Base-by-base conservation (phyloP, 2,888 invertebrate genomes). In the Tridacna gigas region DNA sequence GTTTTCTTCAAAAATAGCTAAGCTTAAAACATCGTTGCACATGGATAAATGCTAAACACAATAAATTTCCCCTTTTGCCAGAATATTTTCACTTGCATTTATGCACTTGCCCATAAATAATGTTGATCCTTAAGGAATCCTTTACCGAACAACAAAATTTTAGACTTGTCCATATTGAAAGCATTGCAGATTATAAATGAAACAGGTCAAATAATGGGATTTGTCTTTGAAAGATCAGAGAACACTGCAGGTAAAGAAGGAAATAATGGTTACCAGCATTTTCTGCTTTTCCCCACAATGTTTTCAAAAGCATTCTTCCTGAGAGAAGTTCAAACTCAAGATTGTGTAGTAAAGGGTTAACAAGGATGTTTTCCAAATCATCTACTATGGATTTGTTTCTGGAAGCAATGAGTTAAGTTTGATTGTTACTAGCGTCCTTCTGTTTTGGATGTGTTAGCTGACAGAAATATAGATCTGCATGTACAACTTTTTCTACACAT, bases 401-500 rank as follows among this genome's bases (percentile, higher is more conserved):
- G 63, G 12, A 63, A 22, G 25, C 25, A 63, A 20, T n/a, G 45
- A 45, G 37, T 45, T 45, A 15, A 11, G 11, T 11, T 45, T 45
- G 37, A 45, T 67, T 18, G 28, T 37, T 37, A 5, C 22, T 20
- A 18, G 51, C 1, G 4, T 51, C 51, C 25, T 51, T 26, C 12
- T 63, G n/a, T 65, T 83, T 77, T 9, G 91, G 91, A 60, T 90
- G 88, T 12, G 92, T 88, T 63, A 94, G 83, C n/a, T 86, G 87
- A 73, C 90, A 91, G 89, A 95, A 95, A 89, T 93, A 94, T 63
- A 94, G 85, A 51, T 91, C 91, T 15, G 95, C 95, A 79, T 92
- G 91, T 18, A 93, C 88, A 18, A 96, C 96, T 74, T 96, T 95
- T 79, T 97, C 96, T 61, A 97, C 96, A 88, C 97, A 96, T 85